Base-by-base conservation (phyloP, 37 sponge, comb jelly and placozoan genomes). In the Oopsacas minuta region DNA sequence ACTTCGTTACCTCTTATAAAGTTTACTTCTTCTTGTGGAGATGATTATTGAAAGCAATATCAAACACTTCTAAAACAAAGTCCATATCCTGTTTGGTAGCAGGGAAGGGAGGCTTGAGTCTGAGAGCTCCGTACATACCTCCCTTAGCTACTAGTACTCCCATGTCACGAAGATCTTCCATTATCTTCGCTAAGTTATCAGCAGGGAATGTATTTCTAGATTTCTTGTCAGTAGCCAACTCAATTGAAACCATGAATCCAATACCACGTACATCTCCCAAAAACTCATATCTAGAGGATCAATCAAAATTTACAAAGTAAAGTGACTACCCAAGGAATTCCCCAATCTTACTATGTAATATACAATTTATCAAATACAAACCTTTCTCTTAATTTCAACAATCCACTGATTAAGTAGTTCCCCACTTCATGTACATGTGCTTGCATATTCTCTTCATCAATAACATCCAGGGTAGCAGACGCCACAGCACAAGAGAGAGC, bases 251-350 rank as follows among this genome's bases (percentile, higher is more conserved):
- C 91, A 96, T 91, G 39, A 96, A 85, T 22, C 97, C 97, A 37
- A 90, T 96, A 0, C 97, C 97, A 36, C 97, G 84, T 36, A 92
- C 91, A 85, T 96, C 97, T 51, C 97, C 97, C 52, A 96, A 89
- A 36, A 91, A 82, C 51, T 93, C 94, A 89, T 90, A 61, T n/a
- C 75, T 61, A 61, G 1, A 61, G 75, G 15, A n/a, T n/a, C 49
- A 42, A 42, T 15, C 8, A 15, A 42, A 42, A 42, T 42, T 7
- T 46, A 46, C 51, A 17, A 22, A 46, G 51, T 46, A 22, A 46
- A 46, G 51, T 46, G 17, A 46, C 51, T 22, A 46, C 12, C 51
- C 17, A 46, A 22, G 17, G 12, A 46, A 46, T 22, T 17, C 17
- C 51, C 17, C 17, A 46, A 22, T 46, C 12, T 12, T 46, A 46